Evolutionary conservation across 2,888 invertebrate genomes (phyloP), one percentile per base, ranked within the genome.

Genomic region (Athalia cordata): DNA sequence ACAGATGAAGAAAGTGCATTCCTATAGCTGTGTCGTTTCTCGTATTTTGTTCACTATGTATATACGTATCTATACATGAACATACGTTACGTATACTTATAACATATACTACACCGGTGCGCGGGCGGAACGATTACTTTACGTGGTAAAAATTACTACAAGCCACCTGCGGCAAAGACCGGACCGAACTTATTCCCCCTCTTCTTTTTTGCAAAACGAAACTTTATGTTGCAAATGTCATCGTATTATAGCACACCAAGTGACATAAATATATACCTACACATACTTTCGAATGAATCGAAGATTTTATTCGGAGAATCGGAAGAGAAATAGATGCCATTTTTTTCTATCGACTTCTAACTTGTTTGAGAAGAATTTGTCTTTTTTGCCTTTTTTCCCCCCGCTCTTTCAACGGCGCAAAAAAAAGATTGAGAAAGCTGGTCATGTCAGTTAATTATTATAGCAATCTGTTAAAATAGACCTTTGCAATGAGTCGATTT

Each of bases 1-100:
- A 88, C 83, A 86, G 86, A 82, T 78, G 85, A 87, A 86, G 87
- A 87, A 88, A 88, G 86, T 87, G 83, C 84, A 84, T 85, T 84
- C 84, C 81, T 82, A 79, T 80, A 79, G 80, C 81, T 80, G 80
- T 79, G 49, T 50, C 67, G 68, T 29, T 29, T 29, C 29, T 29
- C 29, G 29, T 29, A 29, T 29, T 29, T 29, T 29, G 29, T 29
- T 29, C 29, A 29, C 29, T 29, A 2, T 29, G 29, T 29, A 29
- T 29, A 29, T 29, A 29, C 29, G 29, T 29, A 29, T 29, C 29
- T 29, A 29, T 29, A 29, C 29, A 29, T 29, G 29, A 29, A 29
- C 29, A 29, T 29, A 29, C 29, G 29, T 29, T 29, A 29, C 29
- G 29, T 29, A 29, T 29, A 29, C 29, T 29, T 29, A 29, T 29